phyloP scores from a whole-genome alignment of 2,888 invertebrate genomes.

The Vandiemenella viatica region DNA sequence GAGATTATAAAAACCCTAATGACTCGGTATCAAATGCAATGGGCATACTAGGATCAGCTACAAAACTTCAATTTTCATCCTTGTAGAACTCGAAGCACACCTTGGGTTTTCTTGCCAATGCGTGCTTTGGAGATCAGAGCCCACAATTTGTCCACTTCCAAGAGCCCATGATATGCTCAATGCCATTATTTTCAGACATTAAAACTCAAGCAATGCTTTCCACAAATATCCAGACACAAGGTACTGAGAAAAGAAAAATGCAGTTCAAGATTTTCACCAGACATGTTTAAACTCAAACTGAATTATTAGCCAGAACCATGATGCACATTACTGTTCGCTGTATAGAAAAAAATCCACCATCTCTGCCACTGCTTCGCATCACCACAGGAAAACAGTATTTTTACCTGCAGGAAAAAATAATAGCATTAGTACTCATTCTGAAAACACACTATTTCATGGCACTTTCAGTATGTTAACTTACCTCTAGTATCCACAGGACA shows the following conservation, averaged over 20 bases:
- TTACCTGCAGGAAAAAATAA: slow-evolving; percentile 14
- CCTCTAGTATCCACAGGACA: slow-evolving; percentile 86
- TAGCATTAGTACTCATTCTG: background rate
- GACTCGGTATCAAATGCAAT: slow-evolving; percentile 18
- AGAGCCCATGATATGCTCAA: slow-evolving; percentile 13
- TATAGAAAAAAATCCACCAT: slow-evolving; percentile 17
- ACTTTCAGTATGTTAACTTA: slow-evolving; percentile 2
- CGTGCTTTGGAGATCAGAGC: slow-evolving; percentile 12
- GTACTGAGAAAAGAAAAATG: slow-evolving; percentile 16
- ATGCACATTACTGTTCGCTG: slow-evolving; percentile 19
- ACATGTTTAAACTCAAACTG: slow-evolving; percentile 16
- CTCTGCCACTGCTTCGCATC: slow-evolving; percentile 17
- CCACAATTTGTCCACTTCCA: slow-evolving; percentile 5
- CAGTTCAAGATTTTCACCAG: slow-evolving; percentile 17
- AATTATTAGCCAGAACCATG: slow-evolving; percentile 18
- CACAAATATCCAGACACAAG: slow-evolving; percentile 14
- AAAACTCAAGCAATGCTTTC: slow-evolving; percentile 13
- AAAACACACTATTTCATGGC: background rate
- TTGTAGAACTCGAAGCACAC: slow-evolving; percentile 13
- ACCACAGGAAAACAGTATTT: slow-evolving; percentile 18
- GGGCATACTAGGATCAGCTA: slow-evolving; percentile 16
- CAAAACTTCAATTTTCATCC: slow-evolving; percentile 12
- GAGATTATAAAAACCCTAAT: slow-evolving; percentile 19
- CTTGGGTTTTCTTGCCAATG: slow-evolving; percentile 11
- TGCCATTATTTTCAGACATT: slow-evolving; percentile 12